These are phyloP conservation scores for Pissodes strobi DNA, from an alignment of 1,140 invertebrate species.

Conservation along the genomic window DNA sequence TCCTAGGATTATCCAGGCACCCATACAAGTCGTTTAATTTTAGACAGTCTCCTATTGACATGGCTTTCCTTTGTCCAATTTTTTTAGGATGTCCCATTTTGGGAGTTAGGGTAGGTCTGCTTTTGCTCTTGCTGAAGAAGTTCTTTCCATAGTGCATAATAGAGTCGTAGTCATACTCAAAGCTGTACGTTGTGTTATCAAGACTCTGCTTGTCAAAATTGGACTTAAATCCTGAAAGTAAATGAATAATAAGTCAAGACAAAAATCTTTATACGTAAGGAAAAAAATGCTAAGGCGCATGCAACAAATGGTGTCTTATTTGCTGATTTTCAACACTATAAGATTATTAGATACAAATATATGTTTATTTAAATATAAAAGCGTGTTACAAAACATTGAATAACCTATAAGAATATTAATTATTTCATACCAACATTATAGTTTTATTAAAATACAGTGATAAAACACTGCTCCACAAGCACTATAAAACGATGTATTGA, in stretches of 20 bases:
- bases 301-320: no score
- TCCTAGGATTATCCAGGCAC: conserved; percentile 62
- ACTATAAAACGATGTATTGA: no score
- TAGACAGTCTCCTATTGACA: conserved; percentile 70
- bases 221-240: conserved; percentile 61
- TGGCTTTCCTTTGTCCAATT: conserved; percentile 64
- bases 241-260: conserved; percentile 24
- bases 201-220: conserved; percentile 67
- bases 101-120: conserved; percentile 66
- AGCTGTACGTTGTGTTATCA: conserved; percentile 65
- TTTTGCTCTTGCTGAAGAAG: conserved; percentile 61
- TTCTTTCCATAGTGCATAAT: conserved; percentile 75
- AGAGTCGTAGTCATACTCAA: conserved; percentile 73
- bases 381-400: no score
- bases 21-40: conserved; percentile 74
- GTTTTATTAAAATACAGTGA: no score
- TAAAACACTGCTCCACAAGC: no score
- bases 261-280: no score
- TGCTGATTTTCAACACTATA: no score
- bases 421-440: no score
- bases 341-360: no score
- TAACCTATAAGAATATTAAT: no score
- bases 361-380: no score
- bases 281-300: no score
- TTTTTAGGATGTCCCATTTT: conserved; percentile 57